Base-by-base conservation (phyloP, 2,113 vertebrate species). In the Grantiella picta region DNA sequence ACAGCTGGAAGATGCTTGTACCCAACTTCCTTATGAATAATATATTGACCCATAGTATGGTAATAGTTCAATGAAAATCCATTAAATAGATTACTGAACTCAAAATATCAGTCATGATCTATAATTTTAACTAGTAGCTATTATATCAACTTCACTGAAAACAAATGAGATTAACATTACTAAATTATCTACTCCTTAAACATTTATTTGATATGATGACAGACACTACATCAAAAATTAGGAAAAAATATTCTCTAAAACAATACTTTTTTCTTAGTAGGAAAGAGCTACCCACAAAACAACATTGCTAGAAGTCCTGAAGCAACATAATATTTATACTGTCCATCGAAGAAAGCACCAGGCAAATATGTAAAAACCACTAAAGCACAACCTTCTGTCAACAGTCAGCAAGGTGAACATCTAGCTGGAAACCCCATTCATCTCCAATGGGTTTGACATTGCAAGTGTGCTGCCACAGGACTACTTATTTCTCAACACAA, bases 91-190 rank as follows among this genome's bases (percentile, higher is more conserved):
- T 50, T 83, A 83, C 36, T 85, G 57, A 72, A 94, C 23, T 94
- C 87, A 94, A 97, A 97, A 56, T 91, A 88, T 79, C 92, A 86
- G 76, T 63, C 57, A 54, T 10, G 61, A 69, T 83, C 84, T 77
- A 81, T 77, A 81, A 52, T 71, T 65, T 69, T 89, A 61, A 89
- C 54, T 52, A 61, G 14, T 63, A 94, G 73, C 17, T 69, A 73
- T 29, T 56, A 38, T 12, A 53, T 33, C 70, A 92, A 12, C 22
- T 53, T 54, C 56, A 23, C 12, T 40, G 54, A 79, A 76, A 72
- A 59, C 1, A 63, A 71, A 42, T 40, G 17, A 86, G 22, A 49
- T 38, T 40, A 53, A 28, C 14, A 90, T 69, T 33, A 82, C n/a
- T 65, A 80, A 73, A 61, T 36, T 1, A 52, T 10, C n/a, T 28